Conservation (phyloP, 1,140 invertebrate genomes). For the Hylaeus volcanicus region DNA sequence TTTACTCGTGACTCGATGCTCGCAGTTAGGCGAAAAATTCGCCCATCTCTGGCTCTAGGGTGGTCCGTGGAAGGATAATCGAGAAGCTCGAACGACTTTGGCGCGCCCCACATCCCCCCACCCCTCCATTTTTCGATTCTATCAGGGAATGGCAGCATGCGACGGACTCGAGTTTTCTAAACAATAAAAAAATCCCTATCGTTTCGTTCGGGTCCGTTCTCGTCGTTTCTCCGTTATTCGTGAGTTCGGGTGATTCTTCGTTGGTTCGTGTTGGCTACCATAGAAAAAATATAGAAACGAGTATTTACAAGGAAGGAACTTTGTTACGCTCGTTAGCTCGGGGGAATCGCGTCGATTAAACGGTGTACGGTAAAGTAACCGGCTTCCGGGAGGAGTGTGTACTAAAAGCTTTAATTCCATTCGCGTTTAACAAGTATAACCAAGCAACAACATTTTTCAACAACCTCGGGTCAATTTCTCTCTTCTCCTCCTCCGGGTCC, state of each 20-base stretch:
- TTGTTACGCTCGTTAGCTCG: conserved; percentile 48
- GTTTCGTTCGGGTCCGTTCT: no score
- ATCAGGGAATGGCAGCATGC: no score
- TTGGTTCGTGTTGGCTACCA: conserved; percentile 54
- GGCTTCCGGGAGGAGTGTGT: conserved; percentile 17
- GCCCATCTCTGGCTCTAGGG: neutral
- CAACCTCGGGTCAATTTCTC: conserved; percentile 17
- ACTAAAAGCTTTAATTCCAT: conserved; percentile 38
- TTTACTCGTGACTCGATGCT: no score
- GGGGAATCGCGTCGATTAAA: conserved; percentile 32
- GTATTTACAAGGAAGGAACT: conserved; percentile 66
- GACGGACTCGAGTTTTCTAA: no score
- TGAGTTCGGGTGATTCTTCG: conserved; percentile 11
- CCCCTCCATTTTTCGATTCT: no score
- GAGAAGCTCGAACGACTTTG: conserved; percentile 49
- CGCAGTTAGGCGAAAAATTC: no score
- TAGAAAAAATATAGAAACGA: conserved; percentile 67
- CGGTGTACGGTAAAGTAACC: conserved; percentile 24
- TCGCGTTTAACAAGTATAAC: conserved; percentile 26
- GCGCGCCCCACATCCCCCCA: neutral
- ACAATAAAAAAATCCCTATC: no score
- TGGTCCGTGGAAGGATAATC: conserved; percentile 57
- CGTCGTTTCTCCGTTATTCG: no score
- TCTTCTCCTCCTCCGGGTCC: no score
- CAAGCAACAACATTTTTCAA: conserved; percentile 43